phyloP scores from a whole-genome alignment of 2,888 invertebrate genomes.

The Nudaria mundana region DNA sequence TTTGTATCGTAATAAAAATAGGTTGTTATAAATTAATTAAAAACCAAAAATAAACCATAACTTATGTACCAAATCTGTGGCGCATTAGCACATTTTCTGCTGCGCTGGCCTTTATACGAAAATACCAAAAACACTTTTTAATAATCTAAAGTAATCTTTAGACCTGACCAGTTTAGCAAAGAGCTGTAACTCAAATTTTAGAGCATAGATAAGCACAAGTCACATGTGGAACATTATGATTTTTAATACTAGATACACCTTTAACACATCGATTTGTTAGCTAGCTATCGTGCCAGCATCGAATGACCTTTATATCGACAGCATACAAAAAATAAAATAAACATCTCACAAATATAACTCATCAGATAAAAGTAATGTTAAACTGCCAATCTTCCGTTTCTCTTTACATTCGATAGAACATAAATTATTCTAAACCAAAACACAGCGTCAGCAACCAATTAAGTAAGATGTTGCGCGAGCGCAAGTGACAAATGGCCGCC shows the following conservation, averaged over 20 bases:
- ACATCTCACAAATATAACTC: slow-evolving; percentile 15
- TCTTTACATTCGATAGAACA: slow-evolving; percentile 30
- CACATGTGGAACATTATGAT: no score
- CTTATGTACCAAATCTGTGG: no score
- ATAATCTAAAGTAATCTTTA: no score
- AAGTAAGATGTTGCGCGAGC: slow-evolving; percentile 38
- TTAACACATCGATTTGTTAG: neutral
- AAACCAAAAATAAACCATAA: no score
- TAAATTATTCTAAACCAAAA: slow-evolving; percentile 34
- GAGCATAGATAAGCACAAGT: no score
- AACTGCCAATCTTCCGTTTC: slow-evolving; percentile 24
- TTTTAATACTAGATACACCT: slow-evolving; percentile 1
- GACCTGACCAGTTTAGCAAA: no score
- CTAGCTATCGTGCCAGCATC: neutral
- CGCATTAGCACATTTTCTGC: no score
- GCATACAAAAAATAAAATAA: neutral
- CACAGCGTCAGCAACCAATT: slow-evolving; percentile 47
- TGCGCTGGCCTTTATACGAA: no score
- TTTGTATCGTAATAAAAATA: no score
- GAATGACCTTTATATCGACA: slow-evolving; percentile 2
- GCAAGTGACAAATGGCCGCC: slow-evolving; percentile 48
- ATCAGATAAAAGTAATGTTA: slow-evolving; percentile 21
- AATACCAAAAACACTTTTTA: no score
- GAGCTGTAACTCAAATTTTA: no score
- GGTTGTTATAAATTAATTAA: no score